phyloP scores from a whole-genome alignment of 2,113 vertebrate species.

The Canis aureus region DNA sequence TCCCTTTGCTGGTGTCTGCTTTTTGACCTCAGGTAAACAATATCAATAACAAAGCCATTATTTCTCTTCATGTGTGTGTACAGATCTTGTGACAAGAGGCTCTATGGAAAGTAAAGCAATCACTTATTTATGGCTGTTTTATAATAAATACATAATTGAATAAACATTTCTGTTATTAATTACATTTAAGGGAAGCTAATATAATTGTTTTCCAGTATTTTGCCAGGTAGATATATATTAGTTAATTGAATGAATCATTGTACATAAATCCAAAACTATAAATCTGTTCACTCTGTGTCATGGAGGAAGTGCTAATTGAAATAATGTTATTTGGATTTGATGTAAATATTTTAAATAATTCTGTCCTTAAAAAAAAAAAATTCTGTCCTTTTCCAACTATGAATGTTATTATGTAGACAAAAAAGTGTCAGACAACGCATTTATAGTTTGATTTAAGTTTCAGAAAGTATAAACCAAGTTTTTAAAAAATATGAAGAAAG shows the following conservation, averaged over 20 bases:
- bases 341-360: neutral
- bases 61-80: neutral
- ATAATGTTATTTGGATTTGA: neutral
- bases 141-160: neutral
- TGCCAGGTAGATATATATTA: neutral
- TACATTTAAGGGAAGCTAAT: neutral
- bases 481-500: neutral
- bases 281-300: neutral
- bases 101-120: neutral
- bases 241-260: neutral
- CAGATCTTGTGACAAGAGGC: neutral
- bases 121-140: neutral
- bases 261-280: neutral
- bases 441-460: neutral
- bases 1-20: neutral
- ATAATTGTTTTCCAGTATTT: neutral
- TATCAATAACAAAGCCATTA: too few relatives aligned
- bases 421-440: neutral
- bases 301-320: neutral
- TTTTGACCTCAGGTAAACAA: neutral
- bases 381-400: neutral
- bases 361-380: neutral
- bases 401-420: neutral
- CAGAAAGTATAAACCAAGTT: neutral
- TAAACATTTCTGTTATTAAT: neutral